Evolutionary conservation across 1,140 invertebrate genomes (phyloP), one percentile per base, ranked within the genome.

Genomic region (Ruditapes philippinarum): DNA sequence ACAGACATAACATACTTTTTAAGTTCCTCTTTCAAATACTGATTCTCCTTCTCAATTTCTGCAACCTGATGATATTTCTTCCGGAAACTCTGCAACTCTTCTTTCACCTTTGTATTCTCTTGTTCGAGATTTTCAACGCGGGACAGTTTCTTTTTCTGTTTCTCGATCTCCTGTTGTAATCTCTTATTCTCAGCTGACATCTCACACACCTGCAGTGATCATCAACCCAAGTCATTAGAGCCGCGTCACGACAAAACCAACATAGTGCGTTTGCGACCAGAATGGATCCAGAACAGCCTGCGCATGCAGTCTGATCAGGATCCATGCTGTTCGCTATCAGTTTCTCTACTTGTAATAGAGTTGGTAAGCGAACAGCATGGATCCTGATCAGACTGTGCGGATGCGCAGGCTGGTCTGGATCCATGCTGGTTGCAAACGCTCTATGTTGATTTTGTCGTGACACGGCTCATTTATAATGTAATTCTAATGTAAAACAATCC

Each of bases 161-260:
- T 70, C 0, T 84, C 82, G 14, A 84, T 28, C 22, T 84, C 82
- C 33, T 84, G 60, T 42, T 84, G 73, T 31, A 84, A 22, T 51
- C 62, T 42, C 38, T 84, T 84, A 36, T 84, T 84, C 68, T 84
- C 82, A 0, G 68, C 82, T 28, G 73, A 42, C 7, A 49, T 54
- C 0, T 74, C 17, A 49, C 25, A 45, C 5, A 84, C 62, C 81
- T 84, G n/a, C 19, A 57, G n/a, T n/a, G n/a, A 22, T n/a, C n/a
- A n/a, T n/a, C 9, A 51, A 22, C 49, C 22, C 22, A 22, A 51
- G 49, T 11, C 49, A 12, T 9, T 11, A 22, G 9, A 12, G 9
- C 9, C 9, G 49, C n/a, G n/a, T n/a, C n/a, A n/a, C n/a, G n/a
- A n/a, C n/a, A n/a, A n/a, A n/a, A n/a, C n/a, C n/a, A n/a, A n/a